These are phyloP conservation scores for Cataglyphis albicans DNA, from an alignment of 2,888 invertebrate genomes.

Conservation along the genomic window DNA sequence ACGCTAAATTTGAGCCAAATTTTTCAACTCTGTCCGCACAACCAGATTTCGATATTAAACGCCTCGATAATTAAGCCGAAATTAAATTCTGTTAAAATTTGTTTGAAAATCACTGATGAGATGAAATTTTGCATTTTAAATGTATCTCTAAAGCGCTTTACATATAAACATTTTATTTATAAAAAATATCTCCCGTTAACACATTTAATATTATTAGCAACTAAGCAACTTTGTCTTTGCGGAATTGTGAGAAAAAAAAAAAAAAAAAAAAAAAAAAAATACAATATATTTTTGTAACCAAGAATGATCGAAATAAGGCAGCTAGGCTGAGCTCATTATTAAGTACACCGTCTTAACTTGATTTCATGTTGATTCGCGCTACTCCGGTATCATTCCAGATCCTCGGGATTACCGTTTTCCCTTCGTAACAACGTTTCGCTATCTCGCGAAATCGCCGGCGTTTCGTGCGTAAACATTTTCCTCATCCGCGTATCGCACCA, in stretches of 20 bases:
- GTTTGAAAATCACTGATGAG: not conserved
- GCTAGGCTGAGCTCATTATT: not conserved
- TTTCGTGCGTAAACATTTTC: conserved; percentile 18
- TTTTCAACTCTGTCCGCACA: not conserved
- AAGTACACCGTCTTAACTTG: not conserved
- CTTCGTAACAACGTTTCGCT: not conserved
- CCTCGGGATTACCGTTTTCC: not conserved
- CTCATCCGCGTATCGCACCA: not conserved
- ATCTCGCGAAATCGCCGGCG: not conserved
- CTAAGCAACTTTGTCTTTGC: not conserved
- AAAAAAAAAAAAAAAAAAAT: not conserved
- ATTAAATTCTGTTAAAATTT: not conserved
- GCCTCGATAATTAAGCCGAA: not conserved
- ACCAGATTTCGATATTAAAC: not conserved
- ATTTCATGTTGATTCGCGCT: conserved; percentile 17
- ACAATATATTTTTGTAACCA: not conserved
- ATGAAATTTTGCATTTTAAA: not conserved
- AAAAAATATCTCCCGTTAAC: not conserved
- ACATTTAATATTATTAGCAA: not conserved
- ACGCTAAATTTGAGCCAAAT: no score
- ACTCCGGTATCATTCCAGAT: not conserved
- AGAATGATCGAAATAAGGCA: not conserved
- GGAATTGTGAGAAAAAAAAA: not conserved
- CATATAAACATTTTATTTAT: not conserved
- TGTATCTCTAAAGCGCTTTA: not conserved